Evolutionary conservation across 2,797 vertebrate species (phyloP), one percentile per base, ranked within the genome.

Genomic region (Aplochiton taeniatus): DNA sequence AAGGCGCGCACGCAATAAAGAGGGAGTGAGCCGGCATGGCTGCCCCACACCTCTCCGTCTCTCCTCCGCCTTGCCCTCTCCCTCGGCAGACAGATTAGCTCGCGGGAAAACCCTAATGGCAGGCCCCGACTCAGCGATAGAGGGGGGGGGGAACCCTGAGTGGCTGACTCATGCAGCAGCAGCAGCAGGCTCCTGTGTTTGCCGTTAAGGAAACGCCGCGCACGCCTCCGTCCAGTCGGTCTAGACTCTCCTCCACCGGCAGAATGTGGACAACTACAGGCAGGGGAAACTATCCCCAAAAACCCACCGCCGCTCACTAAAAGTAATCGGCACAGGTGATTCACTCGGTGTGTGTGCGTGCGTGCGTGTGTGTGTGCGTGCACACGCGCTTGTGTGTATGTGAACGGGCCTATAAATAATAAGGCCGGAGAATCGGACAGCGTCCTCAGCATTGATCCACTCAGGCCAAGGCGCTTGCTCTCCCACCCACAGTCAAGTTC

Each of bases 101-200:
- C 68, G 66, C 53, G 82, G 80, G 85, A 87, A 87, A 55, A 77
- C 85, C 62, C 83, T 76, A 57, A 76, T 78, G 75, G 57, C 61
- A 72, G 73, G 61, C 69, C 69, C 73, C 72, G 76, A 83, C 75
- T 72, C 81, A 78, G 82, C 14, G 19, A 14, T 45, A 19, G 14
- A 17, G 72, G 75, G 31, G 31, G 31, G 72, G 77, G 72, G 13
- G 18, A 45, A 76, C 72, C 81, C 67, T 54, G 20, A 73, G 76
- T 54, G 81, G 80, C 84, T 88, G 87, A 89, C 86, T 87, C 87
- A 89, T 89, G 65, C 74, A 79, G 69, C 65, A 81, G 78, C 79
- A 58, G 46, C 45, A n/a, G 8, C 51, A 68, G 76, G 63, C 13
- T 19, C 14, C 10, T 56, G 53, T 13, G 19, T 4, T 19, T 20